Base-by-base conservation (phyloP, 2,888 invertebrate genomes). In the Volucella inanis region DNA sequence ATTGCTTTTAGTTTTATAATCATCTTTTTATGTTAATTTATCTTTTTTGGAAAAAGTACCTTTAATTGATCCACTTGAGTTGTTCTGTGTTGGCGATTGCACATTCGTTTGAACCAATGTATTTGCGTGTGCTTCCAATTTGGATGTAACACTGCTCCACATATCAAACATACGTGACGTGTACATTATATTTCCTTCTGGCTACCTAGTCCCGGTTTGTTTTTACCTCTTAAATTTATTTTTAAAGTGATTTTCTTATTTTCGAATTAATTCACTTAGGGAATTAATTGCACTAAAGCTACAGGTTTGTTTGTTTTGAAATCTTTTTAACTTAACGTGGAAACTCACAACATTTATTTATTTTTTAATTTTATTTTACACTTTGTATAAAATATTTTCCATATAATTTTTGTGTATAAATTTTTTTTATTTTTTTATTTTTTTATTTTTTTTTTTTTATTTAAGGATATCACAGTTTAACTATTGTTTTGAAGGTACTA, bases 121-220 rank as follows among this genome's bases (percentile, higher is more conserved):
- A 89, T 91, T 92, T 81, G 92, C 91, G 90, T 92, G 92, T 87
- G 92, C 92, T 91, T 92, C 92, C 90, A 92, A 89, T 90, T 92
- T 92, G 89, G 92, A 92, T 89, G 92, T 92, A 88, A 92, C 92
- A 89, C 91, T 92, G 90, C 92, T 92, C 92, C 92, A 92, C 92
- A 92, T 92, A 90, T 92, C 92, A 92, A 92, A 92, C 92, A 92
- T 92, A 89, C 92, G 92, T 91, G 92, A 91, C 90, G 92, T 92
- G 92, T 92, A 92, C 92, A 92, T 92, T 90, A 91, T 92, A 90
- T 88, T 87, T 84, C 83, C 67, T 77, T 85, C 74, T 75, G 61
- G 71, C 83, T 68, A 59, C 18, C 49, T 62, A 52, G 31, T 15
- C 71, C 52, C 71, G 50, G 31, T 41, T 79, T 43, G n/a, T 18